Conservation (phyloP, 2,888 invertebrate species). For the Tiphia femorata region DNA sequence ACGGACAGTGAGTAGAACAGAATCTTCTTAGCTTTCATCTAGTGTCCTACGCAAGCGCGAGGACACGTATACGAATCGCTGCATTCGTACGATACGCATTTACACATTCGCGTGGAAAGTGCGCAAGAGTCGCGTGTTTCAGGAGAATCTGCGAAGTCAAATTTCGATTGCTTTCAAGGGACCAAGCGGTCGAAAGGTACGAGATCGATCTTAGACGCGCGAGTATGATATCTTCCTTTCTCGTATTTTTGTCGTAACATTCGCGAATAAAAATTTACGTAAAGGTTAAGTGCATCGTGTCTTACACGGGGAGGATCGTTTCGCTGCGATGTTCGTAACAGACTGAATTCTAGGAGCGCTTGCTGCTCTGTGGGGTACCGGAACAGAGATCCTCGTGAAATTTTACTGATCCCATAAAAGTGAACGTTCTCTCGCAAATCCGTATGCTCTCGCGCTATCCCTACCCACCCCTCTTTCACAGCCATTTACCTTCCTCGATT, state of each 20-base stretch:
- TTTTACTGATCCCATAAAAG: conserved; percentile 46
- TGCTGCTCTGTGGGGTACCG: conserved; percentile 2
- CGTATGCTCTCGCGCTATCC: conserved; percentile 31
- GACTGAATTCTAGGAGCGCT: conserved; percentile 11
- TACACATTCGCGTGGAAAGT: too few relatives aligned
- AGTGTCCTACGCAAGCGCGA: too few relatives aligned
- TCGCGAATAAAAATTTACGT: background rate
- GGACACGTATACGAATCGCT: too few relatives aligned
- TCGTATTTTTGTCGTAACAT: background rate
- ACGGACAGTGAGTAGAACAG: too few relatives aligned
- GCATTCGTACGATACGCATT: too few relatives aligned
- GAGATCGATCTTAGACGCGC: too few relatives aligned
- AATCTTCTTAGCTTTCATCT: too few relatives aligned
- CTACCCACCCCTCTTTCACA: too few relatives aligned
- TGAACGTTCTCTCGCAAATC: conserved; percentile 44
- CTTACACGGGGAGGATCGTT: conserved; percentile 4
- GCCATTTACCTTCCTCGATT: conserved; percentile 12
- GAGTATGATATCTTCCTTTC: background rate
- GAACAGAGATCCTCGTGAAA: conserved; percentile 42
- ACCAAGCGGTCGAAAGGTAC: too few relatives aligned
- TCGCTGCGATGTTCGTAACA: conserved; percentile 15
- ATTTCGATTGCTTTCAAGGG: too few relatives aligned
- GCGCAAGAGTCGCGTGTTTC: too few relatives aligned
- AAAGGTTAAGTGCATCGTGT: background rate
- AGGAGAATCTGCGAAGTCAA: too few relatives aligned